Conservation (phyloP, 1,140 invertebrate species). For the Tigriopus japonicus region DNA sequence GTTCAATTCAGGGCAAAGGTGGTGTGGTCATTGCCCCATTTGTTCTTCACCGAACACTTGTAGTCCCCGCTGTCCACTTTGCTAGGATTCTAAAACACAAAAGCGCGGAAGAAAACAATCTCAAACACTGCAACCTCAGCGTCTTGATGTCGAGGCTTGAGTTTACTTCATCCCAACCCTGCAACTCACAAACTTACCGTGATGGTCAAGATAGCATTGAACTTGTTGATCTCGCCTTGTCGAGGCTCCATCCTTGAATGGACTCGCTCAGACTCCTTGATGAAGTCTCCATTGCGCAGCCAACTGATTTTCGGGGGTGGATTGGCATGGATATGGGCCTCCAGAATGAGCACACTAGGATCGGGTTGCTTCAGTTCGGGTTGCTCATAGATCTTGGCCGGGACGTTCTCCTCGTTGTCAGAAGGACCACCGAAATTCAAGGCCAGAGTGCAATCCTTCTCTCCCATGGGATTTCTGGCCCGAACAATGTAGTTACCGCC, state of each 20-base stretch:
- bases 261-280: conserved; percentile 4
- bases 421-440: conserved; percentile 7
- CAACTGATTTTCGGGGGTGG: conserved; percentile 13
- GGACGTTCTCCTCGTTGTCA: conserved; percentile 3
- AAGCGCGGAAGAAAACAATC: not conserved
- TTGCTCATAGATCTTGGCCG: conserved; percentile 11
- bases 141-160: not conserved
- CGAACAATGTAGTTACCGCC: conserved; percentile 10
- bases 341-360: conserved; percentile 8
- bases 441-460: conserved; percentile 14
- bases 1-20: conserved; percentile 2
- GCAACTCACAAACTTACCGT: conserved; percentile 2
- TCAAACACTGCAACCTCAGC: not conserved
- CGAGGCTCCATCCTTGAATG: not conserved
- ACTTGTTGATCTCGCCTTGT: conserved; percentile 7
- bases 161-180: not conserved
- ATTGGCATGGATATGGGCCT: conserved; percentile 14
- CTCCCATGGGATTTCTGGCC: conserved; percentile 7
- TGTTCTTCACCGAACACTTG: conserved; percentile 14
- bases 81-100: conserved; percentile 9
- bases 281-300: conserved; percentile 15
- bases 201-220: conserved; percentile 12
- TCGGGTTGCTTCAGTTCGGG: conserved; percentile 13
- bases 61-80: conserved; percentile 11
- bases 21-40: conserved; percentile 14